Evolutionary conservation across 2,888 invertebrate species (phyloP).

Genomic region (Archips xylosteana): DNA sequence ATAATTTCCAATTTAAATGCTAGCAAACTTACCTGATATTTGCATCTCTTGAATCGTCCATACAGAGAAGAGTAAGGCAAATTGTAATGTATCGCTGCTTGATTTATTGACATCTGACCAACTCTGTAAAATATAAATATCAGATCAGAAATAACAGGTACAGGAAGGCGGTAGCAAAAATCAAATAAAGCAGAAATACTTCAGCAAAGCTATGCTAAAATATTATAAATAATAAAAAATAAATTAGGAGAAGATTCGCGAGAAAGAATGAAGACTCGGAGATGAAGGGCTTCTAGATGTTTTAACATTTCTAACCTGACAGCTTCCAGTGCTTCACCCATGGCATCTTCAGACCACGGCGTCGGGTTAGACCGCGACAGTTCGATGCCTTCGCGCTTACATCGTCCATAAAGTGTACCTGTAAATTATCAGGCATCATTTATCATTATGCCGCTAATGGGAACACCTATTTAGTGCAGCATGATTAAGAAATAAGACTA

Average conservation of each 20-base stretch:
- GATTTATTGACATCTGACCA: conserved; percentile 97
- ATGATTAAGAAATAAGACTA: no score
- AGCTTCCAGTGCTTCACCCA: conserved; percentile 95
- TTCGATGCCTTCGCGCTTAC: conserved; percentile 96
- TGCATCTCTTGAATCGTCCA: conserved; percentile 94
- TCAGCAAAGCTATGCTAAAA: not conserved
- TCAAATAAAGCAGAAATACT: no score
- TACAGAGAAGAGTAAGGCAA: conserved; percentile 96
- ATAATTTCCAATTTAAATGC: not conserved
- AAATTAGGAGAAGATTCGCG: not conserved
- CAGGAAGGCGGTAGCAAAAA: no score
- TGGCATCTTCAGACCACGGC: conserved; percentile 97
- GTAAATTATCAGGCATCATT: not conserved
- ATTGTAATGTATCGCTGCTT: conserved; percentile 96
- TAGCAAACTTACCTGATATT: conserved; percentile 84
- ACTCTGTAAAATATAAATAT: conserved; percentile 80
- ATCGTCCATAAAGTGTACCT: conserved; percentile 94
- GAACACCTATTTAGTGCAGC: no score
- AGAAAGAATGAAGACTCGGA: not conserved
- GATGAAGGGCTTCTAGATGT: conserved; percentile 37
- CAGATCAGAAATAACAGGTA: not conserved
- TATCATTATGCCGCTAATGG: not conserved
- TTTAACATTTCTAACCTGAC: conserved; percentile 86
- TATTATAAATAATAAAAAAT: not conserved
- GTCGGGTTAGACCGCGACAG: conserved; percentile 95